Percentiles rank a stretch among this genome's conserved stretches.
These are phyloP conservation scores for Bambusicola thoracicus DNA, from an alignment of 2,113 vertebrate species.

Conservation along the genomic window DNA sequence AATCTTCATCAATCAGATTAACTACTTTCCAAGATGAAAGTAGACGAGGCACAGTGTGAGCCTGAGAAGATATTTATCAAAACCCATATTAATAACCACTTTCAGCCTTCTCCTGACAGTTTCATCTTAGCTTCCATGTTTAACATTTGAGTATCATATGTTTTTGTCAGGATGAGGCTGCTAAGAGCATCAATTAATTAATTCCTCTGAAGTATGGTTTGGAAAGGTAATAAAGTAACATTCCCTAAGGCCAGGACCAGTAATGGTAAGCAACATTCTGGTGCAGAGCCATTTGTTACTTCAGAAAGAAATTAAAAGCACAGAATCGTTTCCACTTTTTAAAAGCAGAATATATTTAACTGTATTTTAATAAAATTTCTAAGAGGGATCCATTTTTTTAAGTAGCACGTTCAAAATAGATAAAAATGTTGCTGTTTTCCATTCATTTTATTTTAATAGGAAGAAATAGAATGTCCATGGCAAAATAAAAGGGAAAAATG, in stretches of 20 bases:
- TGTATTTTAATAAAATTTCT: slow-evolving; percentile 57
- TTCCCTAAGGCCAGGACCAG: slow-evolving; percentile 79
- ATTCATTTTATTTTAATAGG: slow-evolving; percentile 45
- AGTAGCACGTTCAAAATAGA: slow-evolving; percentile 29
- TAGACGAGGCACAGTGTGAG: slow-evolving; percentile 87
- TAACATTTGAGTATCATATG: slow-evolving; percentile 89
- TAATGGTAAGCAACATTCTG: slow-evolving; percentile 74
- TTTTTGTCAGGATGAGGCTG: slow-evolving; percentile 85
- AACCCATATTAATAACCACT: slow-evolving; percentile 89
- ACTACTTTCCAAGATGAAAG: slow-evolving; percentile 87
- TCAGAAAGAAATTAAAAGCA: slow-evolving; percentile 74
- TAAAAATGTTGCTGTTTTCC: slow-evolving; percentile 13
- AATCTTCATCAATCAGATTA: slow-evolving; percentile 94
- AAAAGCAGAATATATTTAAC: slow-evolving; percentile 39
- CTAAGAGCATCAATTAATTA: slow-evolving; percentile 88
- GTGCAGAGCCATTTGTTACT: slow-evolving; percentile 68
- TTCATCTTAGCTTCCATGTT: slow-evolving; percentile 87
- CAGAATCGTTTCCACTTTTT: slow-evolving; percentile 45
- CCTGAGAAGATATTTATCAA: slow-evolving; percentile 89
- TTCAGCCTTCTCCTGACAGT: slow-evolving; percentile 86
- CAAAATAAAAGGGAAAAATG: slow-evolving; percentile 27
- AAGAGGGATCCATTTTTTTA: background rate
- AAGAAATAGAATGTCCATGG: background rate
- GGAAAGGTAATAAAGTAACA: slow-evolving; percentile 85
- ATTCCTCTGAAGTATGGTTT: slow-evolving; percentile 83